Evolutionary conservation across 1,140 invertebrate genomes (phyloP), one percentile per base, ranked within the genome.

Genomic region (Amyelois transitella): DNA sequence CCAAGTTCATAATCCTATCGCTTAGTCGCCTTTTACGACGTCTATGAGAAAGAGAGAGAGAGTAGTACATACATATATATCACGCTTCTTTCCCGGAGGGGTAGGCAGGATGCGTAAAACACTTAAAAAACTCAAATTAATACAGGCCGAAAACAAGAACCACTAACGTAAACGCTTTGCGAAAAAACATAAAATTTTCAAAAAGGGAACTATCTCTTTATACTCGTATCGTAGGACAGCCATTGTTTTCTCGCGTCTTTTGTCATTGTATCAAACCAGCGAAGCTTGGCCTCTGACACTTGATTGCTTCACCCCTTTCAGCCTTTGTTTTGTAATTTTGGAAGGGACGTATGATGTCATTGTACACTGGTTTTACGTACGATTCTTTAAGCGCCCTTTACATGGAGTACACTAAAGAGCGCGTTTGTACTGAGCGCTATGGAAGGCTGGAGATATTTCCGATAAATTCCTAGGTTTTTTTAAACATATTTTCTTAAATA

Each of bases 191-290:
- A 48, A 19, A 47, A 21, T 67, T 67, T 66, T 65, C 51, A 65
- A 65, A 69, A 63, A 62, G 54, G 54, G 60, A 65, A 62, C 58
- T 57, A 58, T 58, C 61, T 64, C 66, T 64, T 59, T 58, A 62
- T 54, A n/a, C n/a, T n/a, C n/a, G n/a, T n/a, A 44, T 55, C 58
- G 52, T 61, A 49, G 24, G 45, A 19, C 38, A 18, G 24, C 61
- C 38, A 66, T 74, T 74, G 72, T 74, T 64, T 69, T 61, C 43
- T 43, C 49, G 49, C 53, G 64, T 62, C 68, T 71, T 71, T 74
- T 74, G 63, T 65, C 62, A 64, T 58, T 45, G 51, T 58, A 53
- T 32, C 47, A 47, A 43, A 49, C 71, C 71, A 66, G 38, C 44
- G 7, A 48, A 28, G 19, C 18, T 19, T 59, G 71, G 66, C 19